Evolutionary conservation across 2,888 invertebrate species (phyloP).

Genomic region (Pilophorus perplexus): DNA sequence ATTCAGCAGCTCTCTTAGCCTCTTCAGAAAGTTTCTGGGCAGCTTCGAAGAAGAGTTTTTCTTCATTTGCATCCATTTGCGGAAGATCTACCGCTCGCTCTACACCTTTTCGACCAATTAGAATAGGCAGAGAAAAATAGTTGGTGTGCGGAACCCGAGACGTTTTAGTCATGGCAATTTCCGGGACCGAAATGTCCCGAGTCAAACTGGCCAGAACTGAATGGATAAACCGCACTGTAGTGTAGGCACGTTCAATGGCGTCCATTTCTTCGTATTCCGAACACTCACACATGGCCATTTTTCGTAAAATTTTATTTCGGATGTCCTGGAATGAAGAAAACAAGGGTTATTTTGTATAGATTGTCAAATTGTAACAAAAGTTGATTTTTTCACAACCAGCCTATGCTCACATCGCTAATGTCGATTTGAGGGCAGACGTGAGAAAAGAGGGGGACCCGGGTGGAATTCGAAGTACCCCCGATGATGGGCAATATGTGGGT

Average conservation of each 20-base stretch:
- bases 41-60: slow-evolving; percentile 24
- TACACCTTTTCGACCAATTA: slow-evolving; percentile 32
- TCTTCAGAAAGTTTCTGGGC: slow-evolving; percentile 29
- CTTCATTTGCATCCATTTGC: slow-evolving; percentile 14
- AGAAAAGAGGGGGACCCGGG: slow-evolving; percentile 74
- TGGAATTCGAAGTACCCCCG: slow-evolving; percentile 73
- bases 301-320: slow-evolving; percentile 21
- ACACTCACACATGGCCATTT: slow-evolving; percentile 26
- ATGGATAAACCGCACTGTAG: slow-evolving; percentile 35
- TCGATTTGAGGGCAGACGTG: slow-evolving; percentile 59
- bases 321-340: slow-evolving; percentile 31
- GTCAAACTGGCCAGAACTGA: slow-evolving; percentile 25
- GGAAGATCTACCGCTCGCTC: slow-evolving; percentile 26
- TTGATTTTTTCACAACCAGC: too few relatives aligned
- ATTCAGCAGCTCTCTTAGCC: slow-evolving; percentile 17
- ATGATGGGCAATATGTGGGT: slow-evolving; percentile 62
- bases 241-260: slow-evolving; percentile 37
- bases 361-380: too few relatives aligned
- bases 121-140: slow-evolving; percentile 36
- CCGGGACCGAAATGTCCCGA: slow-evolving; percentile 11
- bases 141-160: slow-evolving; percentile 1
- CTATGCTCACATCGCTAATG: not conserved
- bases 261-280: slow-evolving; percentile 8
- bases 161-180: slow-evolving; percentile 38
- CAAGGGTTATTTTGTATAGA: not conserved